Conservation (phyloP, 2,797 vertebrate species). For the Hemitrygon akajei region DNA sequence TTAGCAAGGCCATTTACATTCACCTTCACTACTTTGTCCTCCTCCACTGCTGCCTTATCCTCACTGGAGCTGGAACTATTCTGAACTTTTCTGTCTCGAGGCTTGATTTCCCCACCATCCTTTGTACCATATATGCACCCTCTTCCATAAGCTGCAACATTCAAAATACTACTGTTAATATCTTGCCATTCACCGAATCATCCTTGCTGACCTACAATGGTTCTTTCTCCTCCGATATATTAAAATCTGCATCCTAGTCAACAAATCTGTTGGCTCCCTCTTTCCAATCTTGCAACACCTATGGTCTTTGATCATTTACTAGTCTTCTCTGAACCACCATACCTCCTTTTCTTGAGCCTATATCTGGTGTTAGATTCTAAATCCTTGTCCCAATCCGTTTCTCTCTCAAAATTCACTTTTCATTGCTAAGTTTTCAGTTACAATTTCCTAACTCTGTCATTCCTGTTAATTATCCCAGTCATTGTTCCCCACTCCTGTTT, state of each 20-base stretch:
- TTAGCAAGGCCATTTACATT: background rate
- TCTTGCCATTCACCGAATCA: background rate
- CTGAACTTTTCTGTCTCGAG: background rate
- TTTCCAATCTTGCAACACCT: background rate
- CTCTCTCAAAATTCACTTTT: background rate
- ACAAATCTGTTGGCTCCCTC: background rate
- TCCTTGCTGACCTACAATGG: background rate
- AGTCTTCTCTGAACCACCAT: background rate
- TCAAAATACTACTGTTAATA: background rate
- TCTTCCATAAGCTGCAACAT: too few species aligned
- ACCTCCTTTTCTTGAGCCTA: background rate
- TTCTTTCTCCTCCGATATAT: background rate
- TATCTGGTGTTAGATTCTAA: background rate
- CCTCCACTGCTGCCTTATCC: background rate
- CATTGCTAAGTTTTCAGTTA: background rate
- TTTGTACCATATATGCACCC: background rate
- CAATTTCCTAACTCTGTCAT: background rate
- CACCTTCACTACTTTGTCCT: background rate
- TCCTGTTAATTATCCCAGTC: too few species aligned
- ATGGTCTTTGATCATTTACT: background rate
- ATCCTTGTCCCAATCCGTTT: background rate
- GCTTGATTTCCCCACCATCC: background rate
- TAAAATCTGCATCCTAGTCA: background rate
- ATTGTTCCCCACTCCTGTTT: too few species aligned
- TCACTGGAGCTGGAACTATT: background rate